Conservation (phyloP, 92 coral and sea anemone species). For the Epizoanthus stellaris region DNA sequence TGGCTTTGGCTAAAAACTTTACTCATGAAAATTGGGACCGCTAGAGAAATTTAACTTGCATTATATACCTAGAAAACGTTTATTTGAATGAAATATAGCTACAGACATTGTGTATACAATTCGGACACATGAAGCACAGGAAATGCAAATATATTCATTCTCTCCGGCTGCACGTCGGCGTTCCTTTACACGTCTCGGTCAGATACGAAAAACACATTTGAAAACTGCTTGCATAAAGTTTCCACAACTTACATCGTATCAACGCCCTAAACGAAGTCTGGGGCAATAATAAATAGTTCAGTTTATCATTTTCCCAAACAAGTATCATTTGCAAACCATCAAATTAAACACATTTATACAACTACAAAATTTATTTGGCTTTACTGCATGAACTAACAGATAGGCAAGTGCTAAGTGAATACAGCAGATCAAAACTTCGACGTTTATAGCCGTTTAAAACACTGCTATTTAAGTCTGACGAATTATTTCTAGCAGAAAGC, state of each 20-base stretch:
- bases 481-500: no score
- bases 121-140: constrained; percentile 23
- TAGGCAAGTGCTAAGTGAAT: neutral
- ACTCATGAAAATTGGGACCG: neutral
- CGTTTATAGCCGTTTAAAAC: neutral
- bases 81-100: constrained; percentile 33
- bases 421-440: neutral
- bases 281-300: neutral
- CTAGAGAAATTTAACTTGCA: constrained; percentile 23
- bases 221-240: neutral
- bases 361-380: neutral
- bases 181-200: constrained; percentile 28
- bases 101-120: constrained; percentile 15
- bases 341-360: constrained; percentile 1
- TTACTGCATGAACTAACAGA: neutral
- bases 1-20: constrained; percentile 6
- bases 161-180: constrained; percentile 9
- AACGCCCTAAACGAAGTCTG: neutral
- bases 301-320: neutral
- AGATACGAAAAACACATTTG: neutral
- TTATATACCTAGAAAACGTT: constrained; percentile 30
- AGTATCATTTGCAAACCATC: neutral
- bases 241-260: neutral
- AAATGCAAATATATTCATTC: neutral
- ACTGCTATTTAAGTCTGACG: no score